phyloP scores from a whole-genome alignment of 2,888 invertebrate genomes.

The Spilarctia lutea region DNA sequence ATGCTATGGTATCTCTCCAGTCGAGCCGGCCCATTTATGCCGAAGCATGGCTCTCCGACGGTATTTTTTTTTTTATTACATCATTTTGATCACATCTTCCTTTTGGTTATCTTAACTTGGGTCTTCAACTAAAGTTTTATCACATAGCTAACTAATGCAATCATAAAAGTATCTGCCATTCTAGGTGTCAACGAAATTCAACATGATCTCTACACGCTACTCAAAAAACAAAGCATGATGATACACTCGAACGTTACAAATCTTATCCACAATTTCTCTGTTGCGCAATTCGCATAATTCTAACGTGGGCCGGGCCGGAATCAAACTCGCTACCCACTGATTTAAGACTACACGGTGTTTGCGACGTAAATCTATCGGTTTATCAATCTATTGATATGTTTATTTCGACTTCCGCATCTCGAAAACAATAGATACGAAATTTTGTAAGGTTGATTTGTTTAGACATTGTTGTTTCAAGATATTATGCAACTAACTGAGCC shows the following conservation, averaged over 20 bases:
- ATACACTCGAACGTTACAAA: not conserved
- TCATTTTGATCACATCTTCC: too few species aligned
- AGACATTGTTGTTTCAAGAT: not conserved
- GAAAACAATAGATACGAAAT: conserved; percentile 46
- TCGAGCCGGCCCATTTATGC: too few species aligned
- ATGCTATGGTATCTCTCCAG: too few species aligned
- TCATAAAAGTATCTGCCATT: too few species aligned
- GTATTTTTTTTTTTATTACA: too few species aligned
- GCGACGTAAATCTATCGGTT: conserved; percentile 51
- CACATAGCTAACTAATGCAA: too few species aligned
- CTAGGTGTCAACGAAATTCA: not conserved
- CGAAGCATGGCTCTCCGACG: too few species aligned
- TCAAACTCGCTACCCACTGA: conserved; percentile 51
- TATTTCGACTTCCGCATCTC: conserved; percentile 53
- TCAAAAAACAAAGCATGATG: not conserved
- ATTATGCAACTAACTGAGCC: too few species aligned
- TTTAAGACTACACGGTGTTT: conserved; percentile 25
- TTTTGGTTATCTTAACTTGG: too few species aligned
- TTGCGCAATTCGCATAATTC: conserved; percentile 40
- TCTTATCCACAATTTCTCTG: conserved; percentile 31
- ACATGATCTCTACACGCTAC: not conserved
- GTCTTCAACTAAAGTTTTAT: too few species aligned
- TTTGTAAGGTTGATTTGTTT: conserved; percentile 22
- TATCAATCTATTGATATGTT: conserved; percentile 54
- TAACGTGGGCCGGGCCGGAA: conserved; percentile 52